Conservation (phyloP, 2,113 vertebrate genomes). For the Promerops cafer region DNA sequence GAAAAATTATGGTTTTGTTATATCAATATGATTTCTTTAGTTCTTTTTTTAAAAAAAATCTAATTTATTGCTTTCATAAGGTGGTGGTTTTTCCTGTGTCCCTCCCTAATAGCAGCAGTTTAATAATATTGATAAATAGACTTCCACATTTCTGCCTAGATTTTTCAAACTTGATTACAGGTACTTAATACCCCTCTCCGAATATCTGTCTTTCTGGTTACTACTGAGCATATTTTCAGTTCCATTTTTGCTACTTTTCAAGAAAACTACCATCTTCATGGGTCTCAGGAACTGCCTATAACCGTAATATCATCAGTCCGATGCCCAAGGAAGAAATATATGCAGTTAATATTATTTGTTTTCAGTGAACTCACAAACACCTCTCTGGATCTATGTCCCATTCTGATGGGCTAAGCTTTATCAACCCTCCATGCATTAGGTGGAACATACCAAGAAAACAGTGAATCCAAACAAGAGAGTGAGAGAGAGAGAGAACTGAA, state of each 20-base stretch:
- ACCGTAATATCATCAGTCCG: accelerated
- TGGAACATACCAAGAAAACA: neutral
- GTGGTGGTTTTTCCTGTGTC: neutral
- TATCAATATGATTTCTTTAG: neutral
- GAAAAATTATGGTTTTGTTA: neutral
- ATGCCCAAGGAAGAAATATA: neutral
- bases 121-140: neutral
- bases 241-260: neutral
- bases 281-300: neutral
- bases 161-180: neutral
- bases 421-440: neutral
- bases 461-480: neutral
- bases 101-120: neutral
- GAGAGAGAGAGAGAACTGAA: neutral
- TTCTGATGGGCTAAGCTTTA: neutral
- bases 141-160: neutral
- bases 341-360: neutral
- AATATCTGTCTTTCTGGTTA: neutral
- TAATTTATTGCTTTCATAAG: neutral
- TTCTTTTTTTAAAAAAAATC: neutral
- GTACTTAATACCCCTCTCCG: neutral
- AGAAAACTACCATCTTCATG: neutral
- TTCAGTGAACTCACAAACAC: neutral
- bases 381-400: neutral
- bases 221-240: neutral